A percentile compares a stretch with the other conserved stretches of the same genome.
Evolutionary conservation across 1,140 invertebrate genomes (phyloP).

Genomic region (Saccostrea echinata): DNA sequence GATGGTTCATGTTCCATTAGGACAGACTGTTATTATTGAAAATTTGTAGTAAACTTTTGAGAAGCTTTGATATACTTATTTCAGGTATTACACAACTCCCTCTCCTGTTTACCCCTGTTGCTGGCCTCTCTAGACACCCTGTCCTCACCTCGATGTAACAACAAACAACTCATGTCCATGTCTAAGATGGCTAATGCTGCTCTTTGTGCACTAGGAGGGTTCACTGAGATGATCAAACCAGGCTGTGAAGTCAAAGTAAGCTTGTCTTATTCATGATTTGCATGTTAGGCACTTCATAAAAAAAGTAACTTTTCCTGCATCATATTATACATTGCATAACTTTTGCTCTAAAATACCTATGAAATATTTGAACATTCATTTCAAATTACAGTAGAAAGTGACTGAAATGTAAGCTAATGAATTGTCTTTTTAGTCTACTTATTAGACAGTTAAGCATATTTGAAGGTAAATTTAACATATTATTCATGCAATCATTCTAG

Average conservation of each 20-base stretch:
- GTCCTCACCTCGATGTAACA: conserved; percentile 69
- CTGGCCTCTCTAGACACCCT: conserved; percentile 72
- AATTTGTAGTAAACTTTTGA: not conserved
- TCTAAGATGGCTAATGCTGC: conserved; percentile 79
- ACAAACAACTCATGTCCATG: conserved; percentile 74
- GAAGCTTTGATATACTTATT: not conserved
- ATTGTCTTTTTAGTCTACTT: no score
- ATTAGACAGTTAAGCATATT: no score
- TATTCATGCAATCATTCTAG: no score
- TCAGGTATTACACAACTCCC: conserved; percentile 75
- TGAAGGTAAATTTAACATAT: no score
- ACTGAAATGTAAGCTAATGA: no score
- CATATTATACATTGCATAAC: not conserved
- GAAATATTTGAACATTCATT: no score
- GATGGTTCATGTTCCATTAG: no score
- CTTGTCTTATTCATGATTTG: not conserved
- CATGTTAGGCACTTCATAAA: not conserved
- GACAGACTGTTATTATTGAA: not conserved
- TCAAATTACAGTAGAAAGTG: no score
- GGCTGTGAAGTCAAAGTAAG: conserved; percentile 77
- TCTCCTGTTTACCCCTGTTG: conserved; percentile 75
- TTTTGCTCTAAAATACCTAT: no score
- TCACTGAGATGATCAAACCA: conserved; percentile 78
- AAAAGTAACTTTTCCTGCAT: not conserved
- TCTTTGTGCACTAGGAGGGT: conserved; percentile 79